phyloP scores from a whole-genome alignment of 1,140 invertebrate species.

The Drosophila bifasciata region DNA sequence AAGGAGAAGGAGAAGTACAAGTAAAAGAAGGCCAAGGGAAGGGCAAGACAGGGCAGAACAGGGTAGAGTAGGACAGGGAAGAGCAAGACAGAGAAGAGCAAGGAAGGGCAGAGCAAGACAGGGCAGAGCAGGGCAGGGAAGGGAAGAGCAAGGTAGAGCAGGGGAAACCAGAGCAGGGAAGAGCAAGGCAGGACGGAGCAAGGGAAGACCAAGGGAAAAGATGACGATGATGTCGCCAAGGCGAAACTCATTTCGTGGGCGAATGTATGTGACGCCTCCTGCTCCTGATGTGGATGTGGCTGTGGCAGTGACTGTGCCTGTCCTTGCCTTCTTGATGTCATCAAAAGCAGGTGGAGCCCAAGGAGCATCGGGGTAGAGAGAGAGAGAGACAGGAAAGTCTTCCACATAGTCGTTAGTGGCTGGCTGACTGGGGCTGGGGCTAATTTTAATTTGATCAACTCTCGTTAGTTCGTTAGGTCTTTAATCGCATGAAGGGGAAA shows the following conservation, averaged over 20 bases:
- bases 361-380: no score
- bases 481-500: no score
- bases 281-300: slow-evolving; percentile 2
- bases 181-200: slow-evolving; percentile 16
- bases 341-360: no score
- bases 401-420: no score
- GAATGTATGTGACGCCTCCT: slow-evolving; percentile 24
- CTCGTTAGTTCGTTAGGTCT: slow-evolving; percentile 40
- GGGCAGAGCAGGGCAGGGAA: no score
- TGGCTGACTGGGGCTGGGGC: neutral
- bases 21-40: no score
- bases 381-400: no score
- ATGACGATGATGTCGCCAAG: slow-evolving; percentile 51
- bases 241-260: slow-evolving; percentile 43
- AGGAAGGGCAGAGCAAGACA: slow-evolving; percentile 4
- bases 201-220: slow-evolving; percentile 36
- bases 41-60: no score
- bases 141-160: neutral
- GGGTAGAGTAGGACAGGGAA: no score
- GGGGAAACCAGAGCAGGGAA: no score
- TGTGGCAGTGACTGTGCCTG: no score
- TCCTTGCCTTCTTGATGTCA: slow-evolving; percentile 15
- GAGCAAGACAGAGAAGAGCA: slow-evolving; percentile 4
- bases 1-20: no score
- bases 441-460: slow-evolving; percentile 51